Base-by-base conservation (phyloP, 2,113 vertebrate genomes). In the Hemiprocne comata region DNA sequence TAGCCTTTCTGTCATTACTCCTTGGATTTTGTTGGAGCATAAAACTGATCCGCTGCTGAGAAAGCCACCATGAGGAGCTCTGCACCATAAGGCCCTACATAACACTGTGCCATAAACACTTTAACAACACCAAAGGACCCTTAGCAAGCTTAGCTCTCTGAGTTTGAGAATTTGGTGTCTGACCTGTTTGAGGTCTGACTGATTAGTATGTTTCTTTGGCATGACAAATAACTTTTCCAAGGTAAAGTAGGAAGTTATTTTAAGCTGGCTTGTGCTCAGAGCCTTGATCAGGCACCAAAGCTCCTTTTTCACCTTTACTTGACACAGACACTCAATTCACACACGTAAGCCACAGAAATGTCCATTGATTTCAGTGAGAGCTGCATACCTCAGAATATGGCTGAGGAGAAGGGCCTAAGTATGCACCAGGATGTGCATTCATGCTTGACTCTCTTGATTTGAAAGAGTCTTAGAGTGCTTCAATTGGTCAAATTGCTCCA, bases 21-120 rank as follows among this genome's bases (percentile, higher is more conserved):
- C 34, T 8, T 71, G 58, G 24, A 65, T 73, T 62, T 53, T 77
- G 12, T 54, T 2, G 4, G 26, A 53, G 9, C 5, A 1, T 65
- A 40, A 91, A 89, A 66, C 6, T 3, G 53, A 38, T 12, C 24
- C 23, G 11, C 7, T 72, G 13, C 44, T 76, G 54, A 86, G 54
- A 72, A 67, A 48, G n/a, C 31, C 38, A 26, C 48, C 3, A 1
- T 7, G 36, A 81, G 70, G 18, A 60, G 5, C 9, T 14, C 23
- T 51, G 29, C 4, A 7, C 14, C 14, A 5, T 11, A 26, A 65
- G 0, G 1, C 16, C 14, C 48, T 58, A 11, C 11, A 3, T 10
- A 53, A 55, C 12, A 1, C 11, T 85, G 23, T 6, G 0, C 24
- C 1, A 1, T 26, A 70, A 84, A 40, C 46, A 50, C 2, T 44